Evolutionary conservation across 2,888 invertebrate genomes (phyloP).

Genomic region (Drosophila mettleri): DNA sequence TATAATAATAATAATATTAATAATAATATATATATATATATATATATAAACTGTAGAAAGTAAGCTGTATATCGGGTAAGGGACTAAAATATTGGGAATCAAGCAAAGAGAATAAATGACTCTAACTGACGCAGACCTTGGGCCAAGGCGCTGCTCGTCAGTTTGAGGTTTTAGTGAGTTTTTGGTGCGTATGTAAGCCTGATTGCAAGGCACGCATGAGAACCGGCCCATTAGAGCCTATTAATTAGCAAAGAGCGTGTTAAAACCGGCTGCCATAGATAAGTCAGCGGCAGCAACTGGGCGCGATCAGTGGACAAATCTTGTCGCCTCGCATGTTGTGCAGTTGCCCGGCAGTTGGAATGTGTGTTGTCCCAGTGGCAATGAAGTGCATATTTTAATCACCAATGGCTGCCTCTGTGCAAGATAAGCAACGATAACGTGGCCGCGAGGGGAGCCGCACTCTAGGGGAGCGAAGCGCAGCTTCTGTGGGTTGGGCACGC

Average conservation of each 20-base stretch:
- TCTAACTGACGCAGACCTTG: not conserved
- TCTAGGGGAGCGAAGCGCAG: too few relatives aligned
- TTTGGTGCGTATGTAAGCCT: slow-evolving; percentile 33
- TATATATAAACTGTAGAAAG: too few relatives aligned
- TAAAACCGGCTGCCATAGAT: slow-evolving; percentile 71
- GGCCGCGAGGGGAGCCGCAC: slow-evolving; percentile 22
- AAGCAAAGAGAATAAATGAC: not conserved
- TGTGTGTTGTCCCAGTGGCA: slow-evolving; percentile 54
- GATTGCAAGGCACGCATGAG: slow-evolving; percentile 33
- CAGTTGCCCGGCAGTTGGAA: slow-evolving; percentile 32
- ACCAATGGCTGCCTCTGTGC: slow-evolving; percentile 78
- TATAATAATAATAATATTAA: too few relatives aligned
- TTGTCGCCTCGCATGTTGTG: slow-evolving; percentile 70
- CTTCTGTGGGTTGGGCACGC: slow-evolving; percentile 52
- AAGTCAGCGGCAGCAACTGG: slow-evolving; percentile 32
- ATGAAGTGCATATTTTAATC: slow-evolving; percentile 80
- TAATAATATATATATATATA: too few relatives aligned
- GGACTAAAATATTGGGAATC: too few relatives aligned
- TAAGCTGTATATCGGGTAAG: too few relatives aligned
- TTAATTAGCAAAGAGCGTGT: slow-evolving; percentile 73
- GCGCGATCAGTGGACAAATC: slow-evolving; percentile 59
- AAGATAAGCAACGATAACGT: slow-evolving; percentile 74
- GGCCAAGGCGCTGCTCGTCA: slow-evolving; percentile 2
- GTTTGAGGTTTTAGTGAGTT: slow-evolving; percentile 10
- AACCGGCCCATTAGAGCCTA: slow-evolving; percentile 64